A percentile compares a stretch with the other conserved stretches of the same genome.
Evolutionary conservation across 2,797 vertebrate species (phyloP).

Genomic region (Centropyge bicolor): DNA sequence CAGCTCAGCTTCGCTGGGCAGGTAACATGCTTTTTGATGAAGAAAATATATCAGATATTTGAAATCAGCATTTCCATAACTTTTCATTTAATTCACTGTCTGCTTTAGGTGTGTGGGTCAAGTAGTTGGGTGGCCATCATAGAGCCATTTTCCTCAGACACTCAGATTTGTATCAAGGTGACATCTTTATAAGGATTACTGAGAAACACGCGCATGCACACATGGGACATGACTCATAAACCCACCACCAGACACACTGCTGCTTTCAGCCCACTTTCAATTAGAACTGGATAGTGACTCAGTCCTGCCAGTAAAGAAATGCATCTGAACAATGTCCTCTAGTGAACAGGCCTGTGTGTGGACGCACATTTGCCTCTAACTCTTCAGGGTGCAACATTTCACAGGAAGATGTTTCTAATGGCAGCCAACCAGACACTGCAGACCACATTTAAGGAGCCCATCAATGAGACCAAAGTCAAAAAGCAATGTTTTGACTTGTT

Average conservation of each 20-base stretch:
- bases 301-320: constrained; percentile 73
- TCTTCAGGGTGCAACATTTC: constrained; percentile 41
- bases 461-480: background rate
- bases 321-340: constrained; percentile 59
- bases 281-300: constrained; percentile 75
- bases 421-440: constrained; percentile 22
- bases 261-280: constrained; percentile 74
- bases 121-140: no score
- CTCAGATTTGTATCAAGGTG: constrained; percentile 22
- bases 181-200: constrained; percentile 11
- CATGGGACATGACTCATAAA: constrained; percentile 62
- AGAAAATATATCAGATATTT: background rate
- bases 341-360: constrained; percentile 30
- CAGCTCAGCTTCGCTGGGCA: background rate
- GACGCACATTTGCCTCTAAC: background rate
- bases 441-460: background rate
- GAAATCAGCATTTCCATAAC: background rate
- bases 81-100: background rate
- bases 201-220: constrained; percentile 12
- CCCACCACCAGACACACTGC: constrained; percentile 54
- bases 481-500: background rate
- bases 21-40: no score
- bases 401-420: constrained; percentile 37
- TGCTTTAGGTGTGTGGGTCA: no score
- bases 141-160: background rate